phyloP scores from a whole-genome alignment of 2,797 vertebrate species.

The Poecile montanus region DNA sequence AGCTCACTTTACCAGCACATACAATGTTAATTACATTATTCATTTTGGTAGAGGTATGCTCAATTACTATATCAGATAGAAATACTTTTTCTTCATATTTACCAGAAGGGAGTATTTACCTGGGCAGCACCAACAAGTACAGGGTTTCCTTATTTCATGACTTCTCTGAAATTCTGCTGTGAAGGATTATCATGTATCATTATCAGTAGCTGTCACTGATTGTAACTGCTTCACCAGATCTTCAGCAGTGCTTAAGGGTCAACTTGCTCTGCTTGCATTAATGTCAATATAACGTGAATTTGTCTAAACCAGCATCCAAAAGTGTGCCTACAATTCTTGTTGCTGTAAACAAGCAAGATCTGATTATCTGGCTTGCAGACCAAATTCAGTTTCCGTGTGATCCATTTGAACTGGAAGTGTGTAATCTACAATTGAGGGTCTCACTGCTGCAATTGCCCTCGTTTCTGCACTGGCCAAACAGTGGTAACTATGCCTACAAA shows the following conservation, averaged over 20 bases:
- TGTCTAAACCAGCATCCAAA: background rate
- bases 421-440: background rate
- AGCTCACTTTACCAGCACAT: background rate
- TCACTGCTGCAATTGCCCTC: rapidly evolving
- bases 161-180: background rate
- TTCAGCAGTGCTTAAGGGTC: background rate
- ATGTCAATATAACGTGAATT: rapidly evolving
- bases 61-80: background rate
- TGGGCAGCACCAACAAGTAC: background rate
- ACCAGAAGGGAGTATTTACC: background rate
- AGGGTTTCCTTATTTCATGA: background rate
- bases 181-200: background rate
- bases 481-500: rapidly evolving
- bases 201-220: rapidly evolving
- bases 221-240: background rate
- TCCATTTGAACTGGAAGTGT: background rate
- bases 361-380: background rate
- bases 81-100: background rate
- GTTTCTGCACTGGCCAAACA: background rate
- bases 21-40: background rate
- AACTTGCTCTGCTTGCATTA: background rate
- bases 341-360: rapidly evolving
- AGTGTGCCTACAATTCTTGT: rapidly evolving
- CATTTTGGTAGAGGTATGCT: background rate
- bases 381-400: background rate